Evolutionary conservation across 2,113 vertebrate species (phyloP).

Genomic region (Oryzias celebensis): DNA sequence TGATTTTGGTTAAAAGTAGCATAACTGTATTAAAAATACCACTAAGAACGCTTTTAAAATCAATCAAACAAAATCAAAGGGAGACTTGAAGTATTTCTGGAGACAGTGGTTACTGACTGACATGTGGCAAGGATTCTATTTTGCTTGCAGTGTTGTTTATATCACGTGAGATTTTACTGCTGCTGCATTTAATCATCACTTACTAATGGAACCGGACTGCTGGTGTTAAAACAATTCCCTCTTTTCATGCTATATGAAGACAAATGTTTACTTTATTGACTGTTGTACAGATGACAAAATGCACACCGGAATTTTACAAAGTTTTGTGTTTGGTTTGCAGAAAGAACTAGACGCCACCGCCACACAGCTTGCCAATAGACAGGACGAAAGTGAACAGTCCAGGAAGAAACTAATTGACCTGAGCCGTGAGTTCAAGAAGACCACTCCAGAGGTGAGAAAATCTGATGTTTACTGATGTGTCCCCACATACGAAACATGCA

Average conservation of each 20-base stretch:
- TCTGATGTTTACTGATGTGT: conserved; percentile 19
- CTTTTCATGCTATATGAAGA: conserved; percentile 12
- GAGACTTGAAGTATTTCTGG: neutral
- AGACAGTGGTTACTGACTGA: conserved; percentile 39
- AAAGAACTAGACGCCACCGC: conserved; percentile 97
- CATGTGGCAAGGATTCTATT: conserved; percentile 19
- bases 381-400: conserved; percentile 99
- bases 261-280: conserved; percentile 16
- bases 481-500: conserved; percentile 14
- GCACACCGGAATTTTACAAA: neutral
- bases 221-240: conserved; percentile 13
- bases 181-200: conserved; percentile 7
- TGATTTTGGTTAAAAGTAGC: too few relatives aligned
- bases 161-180: conserved; percentile 17
- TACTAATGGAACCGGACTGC: conserved; percentile 20
- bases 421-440: conserved; percentile 99
- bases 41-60: too few relatives aligned
- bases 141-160: conserved; percentile 27
- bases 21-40: too few relatives aligned
- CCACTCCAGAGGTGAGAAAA: conserved; percentile 94
- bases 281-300: neutral
- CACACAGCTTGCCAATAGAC: conserved; percentile 96
- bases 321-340: conserved; percentile 72
- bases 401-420: conserved; percentile 98
- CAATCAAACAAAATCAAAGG: too few relatives aligned